A percentile compares a stretch with the other conserved stretches of the same genome.
Conservation (phyloP, 2,113 vertebrate genomes). For the Calonectris borealis region DNA sequence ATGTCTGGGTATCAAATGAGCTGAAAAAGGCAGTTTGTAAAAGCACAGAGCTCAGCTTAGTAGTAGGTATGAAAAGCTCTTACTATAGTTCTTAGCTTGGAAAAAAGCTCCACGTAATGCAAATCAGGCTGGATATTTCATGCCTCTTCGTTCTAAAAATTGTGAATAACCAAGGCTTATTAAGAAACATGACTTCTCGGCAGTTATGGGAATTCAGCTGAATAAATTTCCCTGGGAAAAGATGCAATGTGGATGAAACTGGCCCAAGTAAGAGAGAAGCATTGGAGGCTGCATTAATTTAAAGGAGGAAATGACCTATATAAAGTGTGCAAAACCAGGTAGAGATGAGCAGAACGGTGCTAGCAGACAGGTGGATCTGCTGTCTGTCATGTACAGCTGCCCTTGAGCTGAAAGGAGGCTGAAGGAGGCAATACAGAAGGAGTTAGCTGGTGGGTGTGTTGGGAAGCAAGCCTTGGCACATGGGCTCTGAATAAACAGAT, state of each 20-base stretch:
- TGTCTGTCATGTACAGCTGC: not conserved
- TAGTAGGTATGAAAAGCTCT: not conserved
- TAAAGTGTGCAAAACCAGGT: not conserved
- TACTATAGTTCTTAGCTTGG: not conserved
- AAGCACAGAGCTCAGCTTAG: not conserved
- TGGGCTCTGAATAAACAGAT: not conserved
- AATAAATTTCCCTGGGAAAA: not conserved
- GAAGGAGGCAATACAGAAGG: not conserved
- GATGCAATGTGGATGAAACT: not conserved
- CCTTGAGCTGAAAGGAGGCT: not conserved
- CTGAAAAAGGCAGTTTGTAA: not conserved
- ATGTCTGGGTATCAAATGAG: not conserved
- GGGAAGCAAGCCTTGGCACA: not conserved
- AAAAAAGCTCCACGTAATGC: not conserved
- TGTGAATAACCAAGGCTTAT: not conserved
- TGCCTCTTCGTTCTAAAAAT: not conserved
- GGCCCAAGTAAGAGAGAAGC: not conserved
- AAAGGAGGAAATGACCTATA: not conserved
- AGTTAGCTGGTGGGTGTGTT: not conserved
- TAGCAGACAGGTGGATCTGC: not conserved
- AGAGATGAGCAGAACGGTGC: not conserved
- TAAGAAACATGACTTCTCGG: not conserved
- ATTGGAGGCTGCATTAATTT: not conserved
- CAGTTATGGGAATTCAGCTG: not conserved
- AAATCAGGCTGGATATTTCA: not conserved